Conservation (phyloP, 2,113 vertebrate species). For the Micronycteris hirsuta region DNA sequence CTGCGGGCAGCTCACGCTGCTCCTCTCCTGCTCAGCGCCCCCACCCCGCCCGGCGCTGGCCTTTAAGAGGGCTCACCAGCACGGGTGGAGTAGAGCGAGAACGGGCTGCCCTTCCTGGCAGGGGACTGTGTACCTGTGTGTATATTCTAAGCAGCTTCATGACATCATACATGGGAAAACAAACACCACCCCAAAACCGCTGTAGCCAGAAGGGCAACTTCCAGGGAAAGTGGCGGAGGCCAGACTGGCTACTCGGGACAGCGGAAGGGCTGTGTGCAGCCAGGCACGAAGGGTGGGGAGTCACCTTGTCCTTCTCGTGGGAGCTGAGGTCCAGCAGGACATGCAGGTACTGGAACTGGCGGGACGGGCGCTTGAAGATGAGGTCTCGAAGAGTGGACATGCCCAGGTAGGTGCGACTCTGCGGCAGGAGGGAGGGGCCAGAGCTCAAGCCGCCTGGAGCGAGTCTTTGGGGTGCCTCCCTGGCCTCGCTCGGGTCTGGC, state of each 20-base stretch:
- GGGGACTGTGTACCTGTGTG: fast-evolving
- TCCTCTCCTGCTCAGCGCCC: background rate
- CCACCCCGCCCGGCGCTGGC: background rate
- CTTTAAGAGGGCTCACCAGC: background rate
- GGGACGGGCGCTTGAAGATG: constrained; percentile 91
- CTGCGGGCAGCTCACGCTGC: fast-evolving
- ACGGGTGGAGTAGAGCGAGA: fast-evolving
- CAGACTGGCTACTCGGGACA: background rate
- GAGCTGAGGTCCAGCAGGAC: constrained; percentile 95
- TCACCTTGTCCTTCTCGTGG: constrained; percentile 95
- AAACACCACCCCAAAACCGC: background rate
- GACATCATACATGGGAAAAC: background rate
- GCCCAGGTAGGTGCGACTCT: constrained; percentile 94
- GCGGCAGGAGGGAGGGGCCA: background rate
- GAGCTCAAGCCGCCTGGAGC: background rate
- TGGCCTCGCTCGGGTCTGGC: background rate
- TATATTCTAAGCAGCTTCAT: background rate
- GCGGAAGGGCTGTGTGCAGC: constrained; percentile 53
- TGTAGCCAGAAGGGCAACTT: background rate
- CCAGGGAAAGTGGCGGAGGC: background rate
- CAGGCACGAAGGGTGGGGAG: fast-evolving
- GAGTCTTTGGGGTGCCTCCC: background rate
- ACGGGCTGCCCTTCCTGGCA: fast-evolving
- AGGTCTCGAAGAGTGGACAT: constrained; percentile 95
- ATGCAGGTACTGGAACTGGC: constrained; percentile 95